Evolutionary conservation across 2,113 vertebrate genomes (phyloP).

Genomic region (Dolichallabes microphthalmus): DNA sequence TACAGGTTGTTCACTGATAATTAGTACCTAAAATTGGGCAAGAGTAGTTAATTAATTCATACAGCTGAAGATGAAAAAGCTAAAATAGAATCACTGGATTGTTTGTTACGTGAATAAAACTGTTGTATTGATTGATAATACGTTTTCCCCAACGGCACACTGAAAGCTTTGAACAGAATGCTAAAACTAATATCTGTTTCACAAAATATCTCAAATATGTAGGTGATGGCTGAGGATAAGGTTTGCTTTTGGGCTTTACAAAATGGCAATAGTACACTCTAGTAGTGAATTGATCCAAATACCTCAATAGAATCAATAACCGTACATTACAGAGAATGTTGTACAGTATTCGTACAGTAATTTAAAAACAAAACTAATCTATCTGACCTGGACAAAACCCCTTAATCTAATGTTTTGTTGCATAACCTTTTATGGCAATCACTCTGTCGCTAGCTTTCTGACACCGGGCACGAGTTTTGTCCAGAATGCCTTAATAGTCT

Average conservation of each 20-base stretch:
- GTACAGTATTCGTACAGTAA: no score
- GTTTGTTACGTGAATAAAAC: not conserved
- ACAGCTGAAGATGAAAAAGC: not conserved
- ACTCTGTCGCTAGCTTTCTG: no score
- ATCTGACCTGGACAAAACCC: no score
- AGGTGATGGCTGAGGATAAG: not conserved
- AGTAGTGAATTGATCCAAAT: not conserved
- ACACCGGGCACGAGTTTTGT: no score
- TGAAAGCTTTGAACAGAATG: not conserved
- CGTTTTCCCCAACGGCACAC: not conserved
- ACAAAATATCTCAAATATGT: not conserved
- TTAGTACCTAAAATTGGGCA: conserved; percentile 19
- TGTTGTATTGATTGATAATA: not conserved
- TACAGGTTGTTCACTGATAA: conserved; percentile 10
- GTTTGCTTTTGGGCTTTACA: not conserved
- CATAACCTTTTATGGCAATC: no score
- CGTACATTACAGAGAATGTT: not conserved
- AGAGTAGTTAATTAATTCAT: not conserved
- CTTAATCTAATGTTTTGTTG: no score
- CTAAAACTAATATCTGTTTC: not conserved
- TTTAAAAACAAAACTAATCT: no score
- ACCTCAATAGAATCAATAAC: not conserved
- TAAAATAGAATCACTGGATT: not conserved
- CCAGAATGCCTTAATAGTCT: no score
- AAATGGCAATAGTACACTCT: not conserved